A percentile compares a stretch with the other conserved stretches of the same genome.
Evolutionary conservation across 2,797 vertebrate genomes (phyloP).

Genomic region (Eremophila alpestris): DNA sequence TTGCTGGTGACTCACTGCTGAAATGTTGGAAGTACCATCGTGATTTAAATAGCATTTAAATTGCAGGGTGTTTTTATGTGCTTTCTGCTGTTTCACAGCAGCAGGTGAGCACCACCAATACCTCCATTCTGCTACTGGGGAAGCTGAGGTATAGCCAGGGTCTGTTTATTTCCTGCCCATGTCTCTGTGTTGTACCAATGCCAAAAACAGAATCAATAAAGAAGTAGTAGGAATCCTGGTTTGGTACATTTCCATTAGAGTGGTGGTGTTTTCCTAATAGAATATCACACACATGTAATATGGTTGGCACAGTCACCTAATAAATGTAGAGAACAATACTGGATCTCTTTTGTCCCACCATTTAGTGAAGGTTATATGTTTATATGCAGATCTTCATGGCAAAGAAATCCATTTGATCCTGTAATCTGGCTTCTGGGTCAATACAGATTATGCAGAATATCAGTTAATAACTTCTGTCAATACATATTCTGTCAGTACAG

Average conservation of each 20-base stretch:
- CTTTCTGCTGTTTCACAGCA: not conserved
- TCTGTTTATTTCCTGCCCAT: not conserved
- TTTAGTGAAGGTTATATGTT: not conserved
- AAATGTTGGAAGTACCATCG: slow-evolving; percentile 1
- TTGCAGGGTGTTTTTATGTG: not conserved
- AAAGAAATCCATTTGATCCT: not conserved
- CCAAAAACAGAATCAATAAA: not conserved
- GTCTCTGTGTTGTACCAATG: not conserved
- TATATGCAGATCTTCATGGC: not conserved
- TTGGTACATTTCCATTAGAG: not conserved
- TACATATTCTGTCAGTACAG: not conserved
- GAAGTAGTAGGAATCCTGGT: not conserved
- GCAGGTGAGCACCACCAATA: not conserved
- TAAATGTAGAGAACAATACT: not conserved
- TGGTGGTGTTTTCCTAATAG: not conserved
- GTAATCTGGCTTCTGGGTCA: not conserved
- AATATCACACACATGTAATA: not conserved
- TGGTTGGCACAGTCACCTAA: not conserved
- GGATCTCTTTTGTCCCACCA: not conserved
- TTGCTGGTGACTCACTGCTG: slow-evolving; percentile 1
- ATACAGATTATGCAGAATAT: not conserved
- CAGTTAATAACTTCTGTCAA: not conserved
- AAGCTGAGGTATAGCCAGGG: not conserved
- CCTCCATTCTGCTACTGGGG: not conserved
- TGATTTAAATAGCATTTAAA: not conserved